Conservation (phyloP, 1,140 invertebrate species). For the Chrysopa pallens region DNA sequence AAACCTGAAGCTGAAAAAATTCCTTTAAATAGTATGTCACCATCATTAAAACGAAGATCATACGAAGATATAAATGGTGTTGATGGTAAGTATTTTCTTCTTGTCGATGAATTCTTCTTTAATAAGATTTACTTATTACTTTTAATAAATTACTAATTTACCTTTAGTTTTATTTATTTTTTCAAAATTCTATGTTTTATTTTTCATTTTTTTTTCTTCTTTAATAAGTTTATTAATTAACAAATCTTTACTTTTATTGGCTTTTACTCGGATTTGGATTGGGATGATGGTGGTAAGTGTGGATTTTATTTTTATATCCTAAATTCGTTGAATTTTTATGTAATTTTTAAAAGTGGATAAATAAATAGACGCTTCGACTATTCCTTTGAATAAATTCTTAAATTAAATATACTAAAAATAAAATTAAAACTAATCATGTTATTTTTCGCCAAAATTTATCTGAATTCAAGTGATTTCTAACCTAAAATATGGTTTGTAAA, state of each 20-base stretch:
- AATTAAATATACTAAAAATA: no score
- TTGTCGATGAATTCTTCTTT: constrained; percentile 8
- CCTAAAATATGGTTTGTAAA: no score
- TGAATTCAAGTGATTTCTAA: no score
- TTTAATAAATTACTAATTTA: constrained; percentile 3
- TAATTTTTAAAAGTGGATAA: no score
- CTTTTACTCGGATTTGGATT: constrained; percentile 40
- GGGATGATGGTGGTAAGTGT: constrained; percentile 30
- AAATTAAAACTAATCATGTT: no score
- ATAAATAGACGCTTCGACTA: no score
- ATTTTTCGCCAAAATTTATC: no score
- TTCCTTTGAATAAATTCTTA: no score
- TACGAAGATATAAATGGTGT: constrained; percentile 82
- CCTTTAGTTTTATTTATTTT: constrained; percentile 1
- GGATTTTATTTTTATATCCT: background rate
- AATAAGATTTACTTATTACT: constrained; percentile 3
- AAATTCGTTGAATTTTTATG: no score
- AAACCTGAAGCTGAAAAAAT: constrained; percentile 54
- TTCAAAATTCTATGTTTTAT: background rate
- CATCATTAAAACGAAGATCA: constrained; percentile 51
- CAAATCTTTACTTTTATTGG: constrained; percentile 26
- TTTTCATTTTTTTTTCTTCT: background rate
- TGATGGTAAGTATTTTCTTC: constrained; percentile 46
- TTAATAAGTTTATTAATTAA: background rate
- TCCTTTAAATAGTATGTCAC: constrained; percentile 30